A percentile compares a stretch with the other conserved stretches of the same genome.
These are phyloP conservation scores for Bhutanitis thaidina DNA, from an alignment of 2,888 invertebrate genomes.

Conservation along the genomic window DNA sequence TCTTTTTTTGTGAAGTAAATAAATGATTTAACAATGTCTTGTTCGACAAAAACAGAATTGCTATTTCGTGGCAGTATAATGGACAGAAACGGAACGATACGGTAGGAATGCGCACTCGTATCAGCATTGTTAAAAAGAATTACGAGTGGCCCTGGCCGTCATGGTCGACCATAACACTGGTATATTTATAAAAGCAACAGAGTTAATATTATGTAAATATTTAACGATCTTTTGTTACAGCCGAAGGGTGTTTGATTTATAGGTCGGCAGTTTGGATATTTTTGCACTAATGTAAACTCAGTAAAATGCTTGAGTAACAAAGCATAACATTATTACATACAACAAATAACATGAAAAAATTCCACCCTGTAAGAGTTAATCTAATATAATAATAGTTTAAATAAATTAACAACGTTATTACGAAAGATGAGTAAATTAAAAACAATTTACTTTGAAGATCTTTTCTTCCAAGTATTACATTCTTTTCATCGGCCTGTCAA, in stretches of 20 bases:
- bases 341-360: too few relatives aligned
- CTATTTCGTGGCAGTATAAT: slow-evolving; percentile 22
- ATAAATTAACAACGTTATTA: too few relatives aligned
- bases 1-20: background rate
- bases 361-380: too few relatives aligned
- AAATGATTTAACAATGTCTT: background rate
- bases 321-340: too few relatives aligned
- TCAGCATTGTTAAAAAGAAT: slow-evolving; percentile 38
- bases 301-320: too few relatives aligned
- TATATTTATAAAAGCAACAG: slow-evolving; percentile 36
- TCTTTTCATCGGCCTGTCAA: too few relatives aligned
- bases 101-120: slow-evolving; percentile 12
- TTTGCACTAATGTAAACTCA: too few relatives aligned
- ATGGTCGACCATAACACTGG: slow-evolving; percentile 28
- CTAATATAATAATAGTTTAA: too few relatives aligned
- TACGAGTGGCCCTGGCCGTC: slow-evolving; percentile 36
- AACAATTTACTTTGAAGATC: too few relatives aligned
- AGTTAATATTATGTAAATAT: slow-evolving; percentile 37
- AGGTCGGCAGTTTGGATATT: background rate
- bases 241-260: slow-evolving; percentile 13
- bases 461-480: too few relatives aligned
- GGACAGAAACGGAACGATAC: slow-evolving; percentile 2
- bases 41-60: background rate
- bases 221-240: slow-evolving; percentile 43
- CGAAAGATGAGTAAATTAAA: too few relatives aligned